Evolutionary conservation across 2,888 invertebrate species (phyloP), one percentile per base, ranked within the genome.

Genomic region (Pyralis farinalis): DNA sequence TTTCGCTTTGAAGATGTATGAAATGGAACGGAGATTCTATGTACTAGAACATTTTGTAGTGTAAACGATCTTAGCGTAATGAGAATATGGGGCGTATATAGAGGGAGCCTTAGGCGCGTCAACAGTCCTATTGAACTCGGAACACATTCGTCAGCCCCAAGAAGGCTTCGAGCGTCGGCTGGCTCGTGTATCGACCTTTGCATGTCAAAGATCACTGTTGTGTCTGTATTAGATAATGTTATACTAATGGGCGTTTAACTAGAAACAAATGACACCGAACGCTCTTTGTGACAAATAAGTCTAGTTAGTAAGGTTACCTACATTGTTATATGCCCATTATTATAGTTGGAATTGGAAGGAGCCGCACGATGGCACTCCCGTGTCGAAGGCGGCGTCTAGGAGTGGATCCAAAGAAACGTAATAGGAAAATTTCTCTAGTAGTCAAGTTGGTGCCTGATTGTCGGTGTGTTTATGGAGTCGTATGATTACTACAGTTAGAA

Each of bases 361-460:
- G 22, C n/a, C 39, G 38, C 43, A 43, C 11, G 38, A 40, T 33
- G 36, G 10, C 22, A 9, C 33, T 29, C 21, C 42, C 38, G 47
- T 46, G 29, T 32, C 3, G 16, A 4, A 16, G 16, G 16, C 16
- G 16, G 71, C 51, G 60, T 58, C 43, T 55, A 54, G 40, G 34
- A 29, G 34, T 31, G 59, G 64, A 61, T 68, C 75, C 76, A 72
- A 77, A 77, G 71, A 80, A 63, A 55, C 58, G 74, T 62, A 56
- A 67, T 81, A 81, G 82, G 71, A 75, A 77, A 83, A 71, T 72
- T 74, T 75, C 55, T 78, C 64, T 69, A 63, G 71, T 82, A 87
- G 85, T 79, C 71, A 75, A 73, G 87, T 80, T 86, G 87, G 87
- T 84, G 87, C 86, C 87, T 87, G 87, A 75, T 62, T 58, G 86